Percentiles rank a stretch among this genome's conserved stretches.
Evolutionary conservation across 2,888 invertebrate genomes (phyloP).

Genomic region (Caenorhabditis sp.): DNA sequence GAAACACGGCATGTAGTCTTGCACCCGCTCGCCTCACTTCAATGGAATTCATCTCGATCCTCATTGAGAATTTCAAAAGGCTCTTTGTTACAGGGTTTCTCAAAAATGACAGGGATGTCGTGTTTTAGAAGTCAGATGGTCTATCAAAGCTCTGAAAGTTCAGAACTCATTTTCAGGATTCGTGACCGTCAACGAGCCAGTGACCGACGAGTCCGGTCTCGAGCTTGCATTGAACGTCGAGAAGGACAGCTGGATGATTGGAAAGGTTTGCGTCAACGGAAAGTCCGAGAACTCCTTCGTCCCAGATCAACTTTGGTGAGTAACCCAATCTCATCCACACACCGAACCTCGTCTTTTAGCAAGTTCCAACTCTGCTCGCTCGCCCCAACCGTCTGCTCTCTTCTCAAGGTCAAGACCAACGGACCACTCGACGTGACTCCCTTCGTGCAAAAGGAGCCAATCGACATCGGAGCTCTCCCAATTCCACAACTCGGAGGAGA

Average conservation of each 20-base stretch:
- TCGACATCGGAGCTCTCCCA: conserved; percentile 75
- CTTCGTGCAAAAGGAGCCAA: conserved; percentile 69
- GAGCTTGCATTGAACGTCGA: conserved; percentile 75
- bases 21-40: no score
- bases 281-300: conserved; percentile 78
- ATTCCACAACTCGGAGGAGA: conserved; percentile 76
- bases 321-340: no score
- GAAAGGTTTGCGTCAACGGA: conserved; percentile 79
- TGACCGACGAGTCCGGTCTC: conserved; percentile 67
- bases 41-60: no score
- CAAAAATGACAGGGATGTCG: no score
- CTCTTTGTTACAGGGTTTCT: neutral
- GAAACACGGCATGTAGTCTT: no score
- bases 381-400: conserved; percentile 67
- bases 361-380: conserved; percentile 71
- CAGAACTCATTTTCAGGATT: conserved; percentile 57
- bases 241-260: conserved; percentile 79
- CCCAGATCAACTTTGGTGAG: conserved; percentile 79
- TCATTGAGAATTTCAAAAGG: no score
- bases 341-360: conserved; percentile 55
- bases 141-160: no score
- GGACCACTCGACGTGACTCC: conserved; percentile 69
- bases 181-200: conserved; percentile 68
- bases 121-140: no score
- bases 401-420: conserved; percentile 64